These are phyloP conservation scores for Stomatorhinus walkeri DNA, from an alignment of 2,797 vertebrate species.

Conservation along the genomic window DNA sequence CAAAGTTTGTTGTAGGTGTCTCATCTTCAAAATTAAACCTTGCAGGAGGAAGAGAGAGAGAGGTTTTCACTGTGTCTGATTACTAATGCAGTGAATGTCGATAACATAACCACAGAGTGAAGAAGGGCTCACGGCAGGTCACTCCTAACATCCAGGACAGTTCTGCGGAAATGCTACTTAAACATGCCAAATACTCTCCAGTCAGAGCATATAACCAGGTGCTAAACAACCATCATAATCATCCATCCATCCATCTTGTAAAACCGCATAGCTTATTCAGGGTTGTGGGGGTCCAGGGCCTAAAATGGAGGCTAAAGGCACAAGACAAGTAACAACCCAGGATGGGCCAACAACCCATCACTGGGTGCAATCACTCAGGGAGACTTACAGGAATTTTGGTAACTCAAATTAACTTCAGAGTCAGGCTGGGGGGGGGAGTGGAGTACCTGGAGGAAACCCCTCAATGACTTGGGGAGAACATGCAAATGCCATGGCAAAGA, in stretches of 20 bases:
- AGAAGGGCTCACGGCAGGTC: neutral
- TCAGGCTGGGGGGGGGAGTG: too few species aligned
- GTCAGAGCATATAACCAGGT: neutral
- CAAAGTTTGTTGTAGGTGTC: constrained; percentile 93
- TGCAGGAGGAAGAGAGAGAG: constrained; percentile 25
- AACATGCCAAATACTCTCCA: neutral
- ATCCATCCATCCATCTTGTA: neutral
- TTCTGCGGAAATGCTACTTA: neutral
- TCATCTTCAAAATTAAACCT: constrained; percentile 93
- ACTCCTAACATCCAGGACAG: neutral
- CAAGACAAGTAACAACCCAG: neutral
- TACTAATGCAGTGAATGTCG: neutral
- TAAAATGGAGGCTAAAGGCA: neutral
- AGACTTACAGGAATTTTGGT: neutral
- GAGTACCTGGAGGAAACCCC: neutral
- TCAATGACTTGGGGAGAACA: neutral
- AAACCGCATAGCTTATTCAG: neutral
- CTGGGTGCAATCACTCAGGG: neutral
- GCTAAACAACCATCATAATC: neutral
- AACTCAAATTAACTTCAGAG: neutral
- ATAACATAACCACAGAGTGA: neutral
- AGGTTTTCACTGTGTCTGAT: neutral
- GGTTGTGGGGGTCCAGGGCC: neutral
- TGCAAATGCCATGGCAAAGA: neutral
- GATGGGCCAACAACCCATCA: neutral